Base-by-base conservation (phyloP, 2,113 vertebrate species). In the Sinosuthora webbiana region DNA sequence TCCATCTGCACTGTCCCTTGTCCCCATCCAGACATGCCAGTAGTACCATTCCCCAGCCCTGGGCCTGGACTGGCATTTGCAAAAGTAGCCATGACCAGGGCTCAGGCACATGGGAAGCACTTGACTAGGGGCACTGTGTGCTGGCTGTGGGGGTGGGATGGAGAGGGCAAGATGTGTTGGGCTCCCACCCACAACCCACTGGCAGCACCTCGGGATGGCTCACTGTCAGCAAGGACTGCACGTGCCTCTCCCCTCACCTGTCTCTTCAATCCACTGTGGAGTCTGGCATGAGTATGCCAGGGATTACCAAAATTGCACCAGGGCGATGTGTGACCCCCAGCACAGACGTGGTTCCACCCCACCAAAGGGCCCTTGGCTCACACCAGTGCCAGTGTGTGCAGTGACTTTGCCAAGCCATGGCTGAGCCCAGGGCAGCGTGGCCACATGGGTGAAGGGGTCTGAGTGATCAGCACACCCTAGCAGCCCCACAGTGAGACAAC, bases 311-410 rank as follows among this genome's bases (percentile, higher is more conserved):
- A 50, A 41, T 6, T 13, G 49, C 2, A 3, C 30, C 0, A 7
- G 30, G 16, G 13, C 0, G 0, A 37, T 6, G 14, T 37, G 55
- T 28, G 39, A 87, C 8, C 13, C 12, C 15, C 31, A 4, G 21
- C 28, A 75, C 0, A 1, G 39, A 31, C 0, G 0, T 6, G 12
- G 19, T 42, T 44, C 55, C 33, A 50, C 30, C 25, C 17, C 7
- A 2, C 44, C 0, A 0, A 4, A 10, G 35, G 20, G 14, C 39
- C 2, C 1, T 20, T 20, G 64, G 22, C 16, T 71, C 64, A 56
- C 13, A 9, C 10, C 0, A 0, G 10, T 70, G 41, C 28, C 33
- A 2, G 6, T 4, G 7, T 35, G 22, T 31, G 30, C 3, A 0
- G 31, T 31, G 28, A 37, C 41, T 73, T 71, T 73, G 78, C 37